Conservation (phyloP, 2,113 vertebrate species). For the crab-eating macaque (Macaca fascicularis) region T2T-MFA8v1.1 NC_088390.1:15088501-15089000, state of each 20-base stretch:
- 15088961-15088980: background rate
- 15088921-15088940: background rate
- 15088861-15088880: background rate
- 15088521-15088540: background rate
- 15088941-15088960: background rate
- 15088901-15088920: background rate
- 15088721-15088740: background rate
- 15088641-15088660: accelerated
- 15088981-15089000: background rate
- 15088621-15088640: background rate
- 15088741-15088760: background rate
- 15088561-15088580: background rate
- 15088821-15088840: background rate
- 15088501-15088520: background rate
- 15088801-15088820: background rate
- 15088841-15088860: background rate
- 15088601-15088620: background rate
- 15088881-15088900: background rate
- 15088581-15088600: background rate
- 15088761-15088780: background rate
- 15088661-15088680: too few species aligned
- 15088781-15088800: background rate
- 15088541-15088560: background rate
- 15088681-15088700: background rate
- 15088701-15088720: background rate